Percentiles rank a stretch among this genome's conserved stretches.
These are phyloP conservation scores for Emesis russula DNA, from an alignment of 2,888 invertebrate species.

Conservation along the genomic window DNA sequence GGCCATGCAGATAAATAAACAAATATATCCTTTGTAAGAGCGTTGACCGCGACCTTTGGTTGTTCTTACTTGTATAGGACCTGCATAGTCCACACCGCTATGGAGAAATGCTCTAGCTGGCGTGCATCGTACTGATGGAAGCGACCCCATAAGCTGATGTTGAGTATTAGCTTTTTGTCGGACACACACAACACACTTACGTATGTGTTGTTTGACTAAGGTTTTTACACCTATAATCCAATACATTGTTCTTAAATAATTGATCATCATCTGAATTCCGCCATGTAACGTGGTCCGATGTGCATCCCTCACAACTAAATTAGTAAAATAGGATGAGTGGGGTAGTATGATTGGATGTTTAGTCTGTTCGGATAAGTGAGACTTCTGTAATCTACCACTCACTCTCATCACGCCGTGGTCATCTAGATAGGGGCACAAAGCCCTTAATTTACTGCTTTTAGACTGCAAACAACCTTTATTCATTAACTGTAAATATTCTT, in stretches of 20 bases:
- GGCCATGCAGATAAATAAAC: constrained; percentile 35
- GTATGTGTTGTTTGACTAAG: constrained; percentile 49
- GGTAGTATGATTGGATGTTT: constrained; percentile 58
- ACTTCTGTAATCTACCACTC: constrained; percentile 36
- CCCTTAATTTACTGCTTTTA: constrained; percentile 14
- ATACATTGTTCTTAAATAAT: constrained; percentile 58
- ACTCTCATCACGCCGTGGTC: constrained; percentile 40
- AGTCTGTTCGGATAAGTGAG: neutral
- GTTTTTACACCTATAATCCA: constrained; percentile 63
- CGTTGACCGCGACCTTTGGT: constrained; percentile 74
- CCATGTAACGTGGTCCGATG: constrained; percentile 83
- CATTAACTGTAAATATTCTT: constrained; percentile 14
- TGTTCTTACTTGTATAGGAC: constrained; percentile 61
- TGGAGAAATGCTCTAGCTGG: constrained; percentile 58
- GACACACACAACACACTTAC: constrained; percentile 62
- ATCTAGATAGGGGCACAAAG: constrained; percentile 37
- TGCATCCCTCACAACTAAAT: constrained; percentile 75
- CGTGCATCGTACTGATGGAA: constrained; percentile 66
- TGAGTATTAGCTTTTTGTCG: constrained; percentile 31
- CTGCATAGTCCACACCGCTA: constrained; percentile 77
- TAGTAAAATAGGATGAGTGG: constrained; percentile 19
- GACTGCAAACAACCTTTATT: neutral
- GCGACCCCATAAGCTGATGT: constrained; percentile 74
- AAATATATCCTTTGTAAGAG: constrained; percentile 40
- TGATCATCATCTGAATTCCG: constrained; percentile 72